Conservation (phyloP, 2,797 vertebrate genomes). For the Buceros bicornis region DNA sequence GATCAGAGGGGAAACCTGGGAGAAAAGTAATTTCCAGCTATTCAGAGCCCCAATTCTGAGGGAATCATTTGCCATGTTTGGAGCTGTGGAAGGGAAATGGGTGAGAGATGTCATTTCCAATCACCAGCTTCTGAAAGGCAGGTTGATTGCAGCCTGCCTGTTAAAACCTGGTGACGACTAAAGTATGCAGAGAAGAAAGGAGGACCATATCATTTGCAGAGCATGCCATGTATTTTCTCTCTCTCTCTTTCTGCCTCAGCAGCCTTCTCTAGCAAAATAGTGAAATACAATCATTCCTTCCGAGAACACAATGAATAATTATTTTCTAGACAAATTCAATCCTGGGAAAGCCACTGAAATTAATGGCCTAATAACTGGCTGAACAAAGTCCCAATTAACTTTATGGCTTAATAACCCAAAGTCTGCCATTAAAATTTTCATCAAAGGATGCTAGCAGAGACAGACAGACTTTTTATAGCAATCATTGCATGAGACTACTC, state of each 20-base stretch:
- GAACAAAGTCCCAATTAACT: background rate
- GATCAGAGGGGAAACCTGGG: background rate
- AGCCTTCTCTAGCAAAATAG: background rate
- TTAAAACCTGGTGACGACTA: background rate
- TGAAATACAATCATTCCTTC: slow-evolving; percentile 9
- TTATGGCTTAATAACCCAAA: background rate
- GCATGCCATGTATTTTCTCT: background rate
- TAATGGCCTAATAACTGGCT: background rate
- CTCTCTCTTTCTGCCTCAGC: background rate
- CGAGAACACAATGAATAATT: slow-evolving; percentile 18
- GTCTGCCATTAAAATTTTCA: background rate
- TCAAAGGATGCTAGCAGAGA: background rate
- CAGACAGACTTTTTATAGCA: background rate
- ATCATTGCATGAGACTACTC: background rate
- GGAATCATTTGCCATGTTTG: background rate
- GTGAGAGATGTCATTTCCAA: slow-evolving; percentile 13
- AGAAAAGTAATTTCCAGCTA: background rate
- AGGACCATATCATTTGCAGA: slow-evolving; percentile 20
- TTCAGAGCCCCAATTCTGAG: background rate
- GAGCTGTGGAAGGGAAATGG: background rate
- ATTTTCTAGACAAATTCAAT: slow-evolving; percentile 20
- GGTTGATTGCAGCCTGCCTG: background rate
- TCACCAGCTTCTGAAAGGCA: background rate
- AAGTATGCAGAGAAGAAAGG: slow-evolving; percentile 41
- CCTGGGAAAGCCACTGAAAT: background rate